Base-by-base conservation (phyloP, 2,888 invertebrate species). In the Dendrolimus pini region DNA sequence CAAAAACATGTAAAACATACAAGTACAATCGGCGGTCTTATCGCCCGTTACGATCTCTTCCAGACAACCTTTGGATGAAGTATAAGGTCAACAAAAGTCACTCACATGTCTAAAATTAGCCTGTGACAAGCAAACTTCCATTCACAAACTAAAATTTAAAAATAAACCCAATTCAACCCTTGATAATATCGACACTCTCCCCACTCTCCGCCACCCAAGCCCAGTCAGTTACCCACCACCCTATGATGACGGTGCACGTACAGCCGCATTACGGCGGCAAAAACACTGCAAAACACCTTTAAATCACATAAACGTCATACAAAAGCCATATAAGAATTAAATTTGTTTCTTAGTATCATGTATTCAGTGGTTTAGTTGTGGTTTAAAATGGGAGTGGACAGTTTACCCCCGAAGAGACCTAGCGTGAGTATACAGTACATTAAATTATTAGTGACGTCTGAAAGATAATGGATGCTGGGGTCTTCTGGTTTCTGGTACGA, bases 341-440 rank as follows among this genome's bases (percentile, higher is more conserved):
- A 47, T 47, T 47, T 47, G 12, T 2, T 47, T 47, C 0, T 30
- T 30, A 30, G 30, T 72, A 70, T 65, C 61, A 73, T 77, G 75
- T 71, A 66, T 72, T 59, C 62, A 68, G 68, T 69, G 69, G 58
- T 61, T 64, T 59, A 68, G 68, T 67, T 69, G 57, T 58, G 61
- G 53, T 54, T 9, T 47, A 72, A 60, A 56, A 88, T 88, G 87
- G 88, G 89, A 57, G 85, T 87, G 67, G 89, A 89, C 67, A 86
- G 82, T 61, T 55, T 80, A 55, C 83, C 82, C 7, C 72, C 79
- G 61, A 80, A 78, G 59, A 69, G 84, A 56, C 69, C 75, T 3
- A 70, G 72, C 59, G 85, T 86, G 59, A 80, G 85, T 82, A 66
- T 60, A 55, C 12, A 2, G 9, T 9, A 47, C 30, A 30, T 30